Evolutionary conservation across 2,113 vertebrate species (phyloP).

Genomic region (Cyprinodon brontotheroides): DNA sequence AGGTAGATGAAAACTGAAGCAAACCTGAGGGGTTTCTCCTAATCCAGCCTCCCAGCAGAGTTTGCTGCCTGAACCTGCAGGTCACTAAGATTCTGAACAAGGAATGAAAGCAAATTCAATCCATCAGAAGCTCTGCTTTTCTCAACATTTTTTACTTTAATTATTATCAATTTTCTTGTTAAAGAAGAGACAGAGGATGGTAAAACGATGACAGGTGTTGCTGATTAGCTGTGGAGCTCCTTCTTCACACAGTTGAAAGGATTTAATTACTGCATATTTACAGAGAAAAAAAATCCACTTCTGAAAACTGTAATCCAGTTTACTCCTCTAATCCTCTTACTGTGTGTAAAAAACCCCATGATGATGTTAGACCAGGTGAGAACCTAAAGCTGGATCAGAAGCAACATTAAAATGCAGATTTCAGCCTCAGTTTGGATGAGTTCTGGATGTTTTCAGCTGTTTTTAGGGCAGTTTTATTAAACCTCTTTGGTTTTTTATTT

Average conservation of each 20-base stretch:
- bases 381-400: background rate
- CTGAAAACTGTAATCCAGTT: background rate
- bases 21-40: background rate
- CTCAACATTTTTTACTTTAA: background rate
- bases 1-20: background rate
- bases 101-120: background rate
- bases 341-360: background rate
- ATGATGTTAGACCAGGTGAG: background rate
- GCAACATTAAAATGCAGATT: background rate
- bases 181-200: background rate
- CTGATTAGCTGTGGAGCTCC: no score
- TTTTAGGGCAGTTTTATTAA: no score
- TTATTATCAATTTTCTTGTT: background rate
- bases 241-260: background rate
- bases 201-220: no score
- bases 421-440: background rate
- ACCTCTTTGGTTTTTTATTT: no score
- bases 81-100: background rate
- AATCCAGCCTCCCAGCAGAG: background rate
- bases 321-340: background rate
- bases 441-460: background rate
- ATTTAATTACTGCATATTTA: slow-evolving; percentile 1
- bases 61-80: no score
- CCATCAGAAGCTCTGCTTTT: background rate
- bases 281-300: background rate